Percentiles rank a stretch among this genome's conserved stretches.
Conservation (phyloP, 2,113 vertebrate genomes). For the Myrmophylax atrothorax region DNA sequence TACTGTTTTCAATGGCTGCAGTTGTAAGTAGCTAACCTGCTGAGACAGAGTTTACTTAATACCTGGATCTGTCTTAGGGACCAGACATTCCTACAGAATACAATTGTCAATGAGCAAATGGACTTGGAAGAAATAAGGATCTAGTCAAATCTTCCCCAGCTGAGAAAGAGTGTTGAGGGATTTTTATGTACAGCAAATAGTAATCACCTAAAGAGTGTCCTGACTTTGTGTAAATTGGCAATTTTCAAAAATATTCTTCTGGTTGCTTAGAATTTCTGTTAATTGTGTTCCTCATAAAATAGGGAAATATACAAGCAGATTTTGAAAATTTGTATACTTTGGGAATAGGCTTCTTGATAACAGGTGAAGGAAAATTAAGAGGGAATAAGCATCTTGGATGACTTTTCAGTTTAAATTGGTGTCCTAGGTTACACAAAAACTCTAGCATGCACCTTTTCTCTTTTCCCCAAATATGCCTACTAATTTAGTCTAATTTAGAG, state of each 20-base stretch:
- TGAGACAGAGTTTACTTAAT: slow-evolving; percentile 43
- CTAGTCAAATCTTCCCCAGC: background rate
- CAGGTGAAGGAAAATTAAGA: background rate
- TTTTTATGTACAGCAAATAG: background rate
- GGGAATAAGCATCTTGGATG: background rate
- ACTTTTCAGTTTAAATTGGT: background rate
- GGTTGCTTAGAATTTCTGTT: background rate
- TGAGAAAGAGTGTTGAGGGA: background rate
- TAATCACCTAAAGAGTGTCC: background rate
- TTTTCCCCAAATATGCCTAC: too few species aligned
- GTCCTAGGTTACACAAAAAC: too few species aligned
- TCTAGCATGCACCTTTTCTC: too few species aligned
- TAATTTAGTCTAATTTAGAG: too few species aligned
- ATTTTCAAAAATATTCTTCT: background rate
- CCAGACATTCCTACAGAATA: background rate
- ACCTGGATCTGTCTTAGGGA: background rate
- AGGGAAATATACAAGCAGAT: background rate
- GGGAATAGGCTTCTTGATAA: background rate
- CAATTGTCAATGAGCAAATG: background rate
- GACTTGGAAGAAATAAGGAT: background rate
- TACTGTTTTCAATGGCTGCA: slow-evolving; percentile 32
- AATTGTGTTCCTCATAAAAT: background rate
- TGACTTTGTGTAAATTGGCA: background rate
- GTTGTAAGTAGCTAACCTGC: slow-evolving; percentile 37
- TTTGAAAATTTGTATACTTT: background rate